Base-by-base conservation (phyloP, 2,113 vertebrate genomes). In the Trichomycterus rosablanca region DNA sequence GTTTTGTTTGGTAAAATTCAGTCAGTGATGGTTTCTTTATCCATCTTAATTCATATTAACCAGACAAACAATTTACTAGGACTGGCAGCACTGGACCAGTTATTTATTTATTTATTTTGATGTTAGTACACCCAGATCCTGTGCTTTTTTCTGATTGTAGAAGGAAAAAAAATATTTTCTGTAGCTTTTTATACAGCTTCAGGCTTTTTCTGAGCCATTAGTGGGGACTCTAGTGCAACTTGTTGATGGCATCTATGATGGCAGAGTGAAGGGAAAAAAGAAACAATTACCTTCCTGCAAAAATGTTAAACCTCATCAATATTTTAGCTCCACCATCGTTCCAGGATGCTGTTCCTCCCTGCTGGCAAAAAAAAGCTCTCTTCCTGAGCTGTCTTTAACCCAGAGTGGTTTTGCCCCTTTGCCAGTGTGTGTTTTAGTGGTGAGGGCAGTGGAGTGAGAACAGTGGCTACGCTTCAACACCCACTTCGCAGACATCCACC, bases 251-350 rank as follows among this genome's bases (percentile, higher is more conserved):
- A 73, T 68, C 30, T 28, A 28, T 54, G 67, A 72, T 61, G 70
- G 63, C 61, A 64, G 51, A 11, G 10, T 2, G 44, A 42, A 20
- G 15, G n/a, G 35, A 44, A 5, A 28, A 67, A 53, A 67, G 46
- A 70, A 74, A 78, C 76, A 76, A 76, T 76, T 78, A 78, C 69
- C 57, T 72, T 61, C 45, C 68, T 65, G 19, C 67, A 71, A 72
- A 74, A 75, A 75, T 45, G 56, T 72, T 74, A 66, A 70, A 52
- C 48, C 56, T 74, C 76, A 74, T 78, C 35, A 74, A 78, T 76
- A 70, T 78, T 78, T 76, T 52, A 78, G 52, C 49, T 23, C 9
- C 34, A 56, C 50, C 62, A 54, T 67, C 63, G 56, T 78, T 72
- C 48, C 62, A 32, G 56, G 59, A 62, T 67, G 69, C 67, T 69